Evolutionary conservation across 2,797 vertebrate genomes (phyloP), one percentile per base, ranked within the genome.

Genomic region (Neosilurus hyrtlii): DNA sequence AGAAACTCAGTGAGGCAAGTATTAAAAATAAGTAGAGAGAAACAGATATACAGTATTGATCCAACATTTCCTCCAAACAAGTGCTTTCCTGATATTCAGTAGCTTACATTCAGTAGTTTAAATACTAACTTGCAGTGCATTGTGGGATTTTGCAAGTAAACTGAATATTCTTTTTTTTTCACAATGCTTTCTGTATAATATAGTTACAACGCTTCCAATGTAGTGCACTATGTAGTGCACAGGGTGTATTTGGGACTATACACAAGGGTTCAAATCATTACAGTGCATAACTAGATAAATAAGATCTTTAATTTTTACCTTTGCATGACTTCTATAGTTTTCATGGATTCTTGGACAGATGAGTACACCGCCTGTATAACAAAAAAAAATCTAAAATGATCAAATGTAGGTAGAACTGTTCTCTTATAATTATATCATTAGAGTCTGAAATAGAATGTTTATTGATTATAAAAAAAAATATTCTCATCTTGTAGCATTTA

Each of bases 341-440:
- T 59, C 26, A 35, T 14, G 1, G 26, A 57, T 72, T 72, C 61
- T 66, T 59, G 52, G 37, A 80, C 51, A 68, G 51, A 11, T 57
- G 37, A 80, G 52, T 80, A 57, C 78, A 79, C 78, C 66, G 78
- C 16, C 63, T 66, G 78, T 79, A 11, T 79, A 56, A 35, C 56
- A 66, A 30, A 35, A 54, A 15, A n/a, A 26, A 56, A 51, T 12
- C 18, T 65, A 26, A 30, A 59, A 54, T 66, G 2, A 66, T 37
- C 26, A 67, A 43, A 67, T 68, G 52, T 80, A 68, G 65, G 78
- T 80, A 80, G 52, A 80, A 68, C 15, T 68, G 20, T 68, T 22
- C 67, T 80, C 79, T 79, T 73, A 66, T 79, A 79, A 79, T 79
- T 65, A 52, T 73, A 66, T 79, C 65, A 79, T 79, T 79, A 30